phyloP scores from a whole-genome alignment of 2,113 vertebrate genomes.

The Opisthocomus hoazin region DNA sequence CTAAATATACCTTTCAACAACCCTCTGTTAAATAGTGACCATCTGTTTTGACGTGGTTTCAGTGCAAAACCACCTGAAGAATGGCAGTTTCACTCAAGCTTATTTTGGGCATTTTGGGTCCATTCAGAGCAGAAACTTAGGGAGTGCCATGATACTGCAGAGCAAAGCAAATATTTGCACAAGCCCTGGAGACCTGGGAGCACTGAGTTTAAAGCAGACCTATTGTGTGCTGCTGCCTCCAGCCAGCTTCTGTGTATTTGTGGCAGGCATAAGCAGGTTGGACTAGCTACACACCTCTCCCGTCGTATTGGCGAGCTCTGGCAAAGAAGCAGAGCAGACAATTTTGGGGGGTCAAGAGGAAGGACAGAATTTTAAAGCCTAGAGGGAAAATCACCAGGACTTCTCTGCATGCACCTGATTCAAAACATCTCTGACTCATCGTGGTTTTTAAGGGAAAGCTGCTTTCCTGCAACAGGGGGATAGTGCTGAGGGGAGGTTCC shows the following conservation, averaged over 20 bases:
- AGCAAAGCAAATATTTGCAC: constrained; percentile 51
- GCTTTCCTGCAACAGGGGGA: background rate
- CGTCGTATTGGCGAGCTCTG: background rate
- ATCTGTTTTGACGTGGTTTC: background rate
- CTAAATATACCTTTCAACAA: background rate
- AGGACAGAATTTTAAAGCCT: background rate
- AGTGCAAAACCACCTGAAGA: background rate
- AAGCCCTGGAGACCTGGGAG: background rate
- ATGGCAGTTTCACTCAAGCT: constrained; percentile 17
- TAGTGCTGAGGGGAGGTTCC: background rate
- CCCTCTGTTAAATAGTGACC: background rate
- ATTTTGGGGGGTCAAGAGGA: background rate
- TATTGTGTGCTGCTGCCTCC: background rate
- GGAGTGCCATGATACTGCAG: background rate
- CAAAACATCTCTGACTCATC: background rate
- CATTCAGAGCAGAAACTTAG: constrained; percentile 39
- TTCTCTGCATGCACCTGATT: background rate
- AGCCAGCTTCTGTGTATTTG: background rate
- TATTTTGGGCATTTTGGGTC: background rate
- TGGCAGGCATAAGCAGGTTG: background rate
- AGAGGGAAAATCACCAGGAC: background rate
- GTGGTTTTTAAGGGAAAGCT: background rate
- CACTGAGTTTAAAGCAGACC: background rate
- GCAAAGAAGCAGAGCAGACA: background rate
- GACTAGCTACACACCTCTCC: background rate